Evolutionary conservation across 64 coral and sea anemone genomes (phyloP).

Genomic region (Montipora sp.): DNA sequence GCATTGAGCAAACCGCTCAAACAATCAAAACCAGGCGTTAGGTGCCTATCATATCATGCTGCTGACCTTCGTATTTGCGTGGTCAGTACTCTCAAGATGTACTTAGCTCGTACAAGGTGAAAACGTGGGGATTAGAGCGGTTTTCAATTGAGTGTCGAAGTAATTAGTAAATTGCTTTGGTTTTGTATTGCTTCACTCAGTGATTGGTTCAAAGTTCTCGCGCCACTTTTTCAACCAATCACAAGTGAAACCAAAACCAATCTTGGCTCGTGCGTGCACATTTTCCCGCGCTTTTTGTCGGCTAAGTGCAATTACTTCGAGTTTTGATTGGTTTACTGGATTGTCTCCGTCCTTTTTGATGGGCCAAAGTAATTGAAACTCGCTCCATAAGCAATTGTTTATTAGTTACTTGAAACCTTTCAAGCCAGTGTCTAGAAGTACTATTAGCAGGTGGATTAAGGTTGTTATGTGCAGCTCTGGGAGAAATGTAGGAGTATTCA

Average conservation of each 20-base stretch:
- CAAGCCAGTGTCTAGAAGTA: slow-evolving; percentile 10
- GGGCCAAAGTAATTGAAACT: too few species aligned
- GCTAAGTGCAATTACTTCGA: too few species aligned
- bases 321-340: too few species aligned
- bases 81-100: slow-evolving; percentile 13
- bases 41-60: background rate
- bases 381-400: background rate
- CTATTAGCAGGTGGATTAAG: slow-evolving; percentile 6
- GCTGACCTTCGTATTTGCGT: slow-evolving; percentile 25
- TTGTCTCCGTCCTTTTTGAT: too few species aligned
- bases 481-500: slow-evolving; percentile 24
- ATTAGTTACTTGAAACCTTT: slow-evolving; percentile 10
- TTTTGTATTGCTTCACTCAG: too few species aligned
- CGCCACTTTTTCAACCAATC: too few species aligned
- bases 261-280: too few species aligned
- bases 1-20: background rate
- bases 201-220: too few species aligned
- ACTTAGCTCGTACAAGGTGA: background rate
- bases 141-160: too few species aligned
- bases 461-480: slow-evolving; percentile 41
- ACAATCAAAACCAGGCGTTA: slow-evolving; percentile 30
- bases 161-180: too few species aligned
- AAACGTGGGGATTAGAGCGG: background rate
- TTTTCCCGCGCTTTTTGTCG: too few species aligned
- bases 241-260: too few species aligned